These are phyloP conservation scores for Disparrhopalites patrizii DNA, from an alignment of 2,888 invertebrate genomes.

Conservation along the genomic window DNA sequence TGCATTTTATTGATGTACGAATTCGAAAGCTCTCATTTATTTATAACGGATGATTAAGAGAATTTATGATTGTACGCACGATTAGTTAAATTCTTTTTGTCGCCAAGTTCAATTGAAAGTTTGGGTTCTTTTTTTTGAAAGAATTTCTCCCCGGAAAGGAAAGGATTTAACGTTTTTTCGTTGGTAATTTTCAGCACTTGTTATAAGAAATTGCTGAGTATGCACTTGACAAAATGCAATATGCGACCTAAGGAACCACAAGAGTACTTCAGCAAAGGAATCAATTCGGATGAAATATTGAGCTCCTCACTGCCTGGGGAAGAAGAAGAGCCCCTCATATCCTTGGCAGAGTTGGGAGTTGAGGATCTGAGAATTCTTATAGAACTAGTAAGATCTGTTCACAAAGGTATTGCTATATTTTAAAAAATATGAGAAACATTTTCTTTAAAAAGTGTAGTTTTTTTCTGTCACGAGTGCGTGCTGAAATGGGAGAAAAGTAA, in stretches of 20 bases:
- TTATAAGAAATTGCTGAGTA: conserved; percentile 51
- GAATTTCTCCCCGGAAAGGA: no score
- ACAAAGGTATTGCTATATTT: conserved; percentile 36
- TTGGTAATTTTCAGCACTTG: conserved; percentile 50
- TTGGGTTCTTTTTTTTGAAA: no score
- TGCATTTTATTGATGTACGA: not conserved
- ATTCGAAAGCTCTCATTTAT: not conserved
- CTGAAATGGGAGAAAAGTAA: no score
- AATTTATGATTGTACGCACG: no score
- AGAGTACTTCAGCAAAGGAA: conserved; percentile 32
- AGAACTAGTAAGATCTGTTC: conserved; percentile 32
- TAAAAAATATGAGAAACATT: conserved; percentile 17
- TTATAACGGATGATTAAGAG: no score
- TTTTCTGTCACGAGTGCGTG: no score
- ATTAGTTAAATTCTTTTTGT: no score
- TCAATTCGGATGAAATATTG: conserved; percentile 26
- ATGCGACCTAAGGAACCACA: conserved; percentile 47
- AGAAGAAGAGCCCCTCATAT: not conserved
- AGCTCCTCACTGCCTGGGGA: not conserved
- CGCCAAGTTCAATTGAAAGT: no score
- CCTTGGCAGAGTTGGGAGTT: conserved; percentile 31
- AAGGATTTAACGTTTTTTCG: not conserved
- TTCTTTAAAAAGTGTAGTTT: not conserved
- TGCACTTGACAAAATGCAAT: conserved; percentile 53
- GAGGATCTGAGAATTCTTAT: conserved; percentile 45